Base-by-base conservation (phyloP, 2,888 invertebrate species). In the Anorthoa munda region DNA sequence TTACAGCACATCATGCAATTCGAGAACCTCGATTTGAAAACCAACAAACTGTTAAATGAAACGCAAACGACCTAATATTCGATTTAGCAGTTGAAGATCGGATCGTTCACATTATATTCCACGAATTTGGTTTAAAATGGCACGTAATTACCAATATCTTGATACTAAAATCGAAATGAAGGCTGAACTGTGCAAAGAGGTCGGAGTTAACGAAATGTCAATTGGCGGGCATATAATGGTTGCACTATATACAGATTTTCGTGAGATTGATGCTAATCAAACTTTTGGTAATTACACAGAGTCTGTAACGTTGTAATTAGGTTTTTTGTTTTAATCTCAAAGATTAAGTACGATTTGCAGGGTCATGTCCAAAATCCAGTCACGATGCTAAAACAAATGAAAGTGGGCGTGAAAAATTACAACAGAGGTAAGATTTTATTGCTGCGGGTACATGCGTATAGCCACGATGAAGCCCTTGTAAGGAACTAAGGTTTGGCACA, bases 141-240 rank as follows among this genome's bases (percentile, higher is more conserved):
- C 85, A 85, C 80, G 86, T 87, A 88, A 90, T 90, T 88, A 89
- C 80, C 79, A 79, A 88, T 83, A 86, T 86, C 84, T 83, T 79
- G 88, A 90, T 90, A 86, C 78, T 82, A 82, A 85, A 84, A 86
- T 86, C 72, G 73, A 72, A 85, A 86, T 90, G 76, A 81, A 84
- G 74, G 81, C 56, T 88, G 90, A 92, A 91, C 91, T 92, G 91
- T 90, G 79, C 71, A 78, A 74, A 81, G 87, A 91, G 90, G 90
- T 90, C 89, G 87, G 67, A 89, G 87, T 86, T 69, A 83, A 79
- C 75, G 45, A 86, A 87, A 83, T 80, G 84, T 84, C 83, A 86
- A 87, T 82, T 83, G 90, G 86, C 85, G 90, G 88, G 83, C 88
- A 88, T 85, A 89, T 86, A 9, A 53, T 26, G 53, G 50, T 78